Evolutionary conservation across 2,797 vertebrate genomes (phyloP), one percentile per base, ranked within the genome.

Genomic region (Bradypus variegatus): DNA sequence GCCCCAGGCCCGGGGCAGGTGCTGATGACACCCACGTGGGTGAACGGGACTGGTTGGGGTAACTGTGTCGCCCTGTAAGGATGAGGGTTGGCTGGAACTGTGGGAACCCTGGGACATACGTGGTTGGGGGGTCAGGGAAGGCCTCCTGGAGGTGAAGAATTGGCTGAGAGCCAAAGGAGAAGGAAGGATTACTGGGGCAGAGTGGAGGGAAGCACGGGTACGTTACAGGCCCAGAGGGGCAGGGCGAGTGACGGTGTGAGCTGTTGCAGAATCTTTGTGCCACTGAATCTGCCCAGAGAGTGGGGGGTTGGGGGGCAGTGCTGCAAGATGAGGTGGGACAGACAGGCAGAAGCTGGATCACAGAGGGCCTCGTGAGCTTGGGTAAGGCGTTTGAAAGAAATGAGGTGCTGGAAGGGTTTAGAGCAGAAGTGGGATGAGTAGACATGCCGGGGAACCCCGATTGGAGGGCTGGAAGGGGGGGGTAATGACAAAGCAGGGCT

Each of bases 331-430:
- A 16, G 9, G 45, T 15, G 53, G 48, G 38, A 38, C 77, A 88
- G 79, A 23, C 23, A 36, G 23, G 77, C 77, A 83, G 78, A 79
- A 91, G 38, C 36, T 41, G 72, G 83, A 23, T 67, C 85, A 88
- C 48, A 55, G n/a, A 77, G 85, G 36, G 13, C 18, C 41, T 41
- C 6, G 12, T 13, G 25, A 78, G 33, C 62, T 31, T 1, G 58
- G 31, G 38, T 67, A 60, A 89, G 41, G 55, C 58, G 36, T 86
- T 55, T 62, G 41, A 84, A 53, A 31, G 41, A 33, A 8, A 48
- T 18, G 27, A 55, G 50, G 84, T 55, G 45, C n/a, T 1, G 29
- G 62, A 75, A 73, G 31, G 27, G 69, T 80, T 41, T 50, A 72
- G 73, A 73, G 60, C 12, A 18, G 31, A 23, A 76, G 11, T 55